Evolutionary conservation across 53 echinoderm and acorn worm species (phyloP), one percentile per base, ranked within the genome.

Genomic region (Echinarachnius parma): DNA sequence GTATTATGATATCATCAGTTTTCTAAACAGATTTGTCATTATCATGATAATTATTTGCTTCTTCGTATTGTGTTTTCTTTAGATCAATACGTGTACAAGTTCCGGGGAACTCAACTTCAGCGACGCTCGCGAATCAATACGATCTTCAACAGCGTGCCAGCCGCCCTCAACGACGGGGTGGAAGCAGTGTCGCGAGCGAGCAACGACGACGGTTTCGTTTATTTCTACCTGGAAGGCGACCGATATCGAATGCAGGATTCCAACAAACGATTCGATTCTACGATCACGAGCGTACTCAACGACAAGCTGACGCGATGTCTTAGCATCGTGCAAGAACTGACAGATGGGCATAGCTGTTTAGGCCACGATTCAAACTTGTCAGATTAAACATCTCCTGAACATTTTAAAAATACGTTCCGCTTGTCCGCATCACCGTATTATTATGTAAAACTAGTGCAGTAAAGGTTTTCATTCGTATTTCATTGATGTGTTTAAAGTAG

Each of bases 61-160:
- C 42, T 9, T 39, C 7, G 13, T 39, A 9, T 39, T 39, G 42
- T 9, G 13, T 39, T 9, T 39, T 39, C 42, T 37, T 8, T 42
- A 84, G 84, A 59, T 72, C 5, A 23, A 7, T 84, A 78, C 20
- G 84, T 74, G 46, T 84, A 78, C 74, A 62, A 72, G 29, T 84
- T 62, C 39, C 53, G 34, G 14, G 61, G 50, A 23, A 58, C 3
- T 16, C 26, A 37, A 15, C 35, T 34, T 5, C 21, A 3, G 11
- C 61, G 84, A 18, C 39, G 57, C 0, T 2, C 56, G 1, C 45
- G 78, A n/a, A 72, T 78, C 34, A 35, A 34, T 32, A 33, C 7
- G 15, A n/a, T 47, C 23, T 48, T 31, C 23, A 44, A 65, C 18
- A 74, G 64, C 47, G 42, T 78, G 1, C 74, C 78, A 19, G 59